These are phyloP conservation scores for Pyrgus malvae DNA, from an alignment of 2,888 invertebrate species.

Conservation along the genomic window DNA sequence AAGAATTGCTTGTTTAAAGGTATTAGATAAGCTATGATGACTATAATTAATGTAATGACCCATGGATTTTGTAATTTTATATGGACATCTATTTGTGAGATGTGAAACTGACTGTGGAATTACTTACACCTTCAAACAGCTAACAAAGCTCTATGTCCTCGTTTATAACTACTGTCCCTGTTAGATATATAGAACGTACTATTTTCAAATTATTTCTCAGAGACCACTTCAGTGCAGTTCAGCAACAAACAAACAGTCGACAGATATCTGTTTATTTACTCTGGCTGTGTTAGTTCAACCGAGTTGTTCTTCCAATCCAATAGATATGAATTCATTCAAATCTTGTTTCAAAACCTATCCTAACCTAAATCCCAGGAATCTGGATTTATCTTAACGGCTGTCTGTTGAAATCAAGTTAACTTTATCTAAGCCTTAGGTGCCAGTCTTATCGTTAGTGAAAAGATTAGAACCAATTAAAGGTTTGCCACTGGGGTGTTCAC, in stretches of 20 bases:
- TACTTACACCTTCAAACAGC: no score
- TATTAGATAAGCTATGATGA: no score
- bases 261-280: constrained; percentile 7
- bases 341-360: constrained; percentile 17
- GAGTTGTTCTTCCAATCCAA: constrained; percentile 15
- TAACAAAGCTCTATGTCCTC: no score
- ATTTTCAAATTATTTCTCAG: background rate
- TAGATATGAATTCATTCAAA: background rate
- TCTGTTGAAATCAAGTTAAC: constrained; percentile 15
- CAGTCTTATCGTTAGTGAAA: background rate
- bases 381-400: constrained; percentile 18
- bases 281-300: background rate
- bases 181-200: no score
- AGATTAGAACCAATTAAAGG: no score
- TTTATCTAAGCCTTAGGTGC: constrained; percentile 2
- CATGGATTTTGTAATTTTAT: no score
- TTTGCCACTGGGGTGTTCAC: no score
- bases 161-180: no score
- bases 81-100: no score
- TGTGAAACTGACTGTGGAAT: no score
- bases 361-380: constrained; percentile 17
- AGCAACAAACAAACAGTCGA: background rate
- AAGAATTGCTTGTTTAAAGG: no score
- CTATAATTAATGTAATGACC: no score
- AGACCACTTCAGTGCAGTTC: background rate